Conservation (phyloP, 2,113 vertebrate species). For the Dipodomys spectabilis region DNA sequence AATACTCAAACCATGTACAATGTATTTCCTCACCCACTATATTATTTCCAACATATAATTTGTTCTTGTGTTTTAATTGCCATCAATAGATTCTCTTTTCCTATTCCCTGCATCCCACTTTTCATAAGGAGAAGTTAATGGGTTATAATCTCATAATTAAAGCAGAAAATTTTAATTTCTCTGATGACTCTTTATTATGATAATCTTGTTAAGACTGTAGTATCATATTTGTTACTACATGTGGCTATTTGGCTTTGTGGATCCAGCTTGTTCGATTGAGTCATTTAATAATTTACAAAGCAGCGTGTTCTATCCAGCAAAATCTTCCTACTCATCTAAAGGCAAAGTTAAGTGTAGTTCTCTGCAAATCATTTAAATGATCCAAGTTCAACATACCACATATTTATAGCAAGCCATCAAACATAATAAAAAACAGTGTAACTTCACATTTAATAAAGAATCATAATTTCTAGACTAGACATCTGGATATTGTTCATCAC, state of each 20-base stretch:
- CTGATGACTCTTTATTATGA: constrained; percentile 87
- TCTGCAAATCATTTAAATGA: constrained; percentile 78
- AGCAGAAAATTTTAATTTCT: constrained; percentile 89
- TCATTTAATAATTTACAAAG: constrained; percentile 84
- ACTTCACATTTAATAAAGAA: constrained; percentile 76
- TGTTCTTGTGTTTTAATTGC: constrained; percentile 76
- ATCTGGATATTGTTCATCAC: neutral
- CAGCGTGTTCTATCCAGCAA: constrained; percentile 68
- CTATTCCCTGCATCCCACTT: constrained; percentile 84
- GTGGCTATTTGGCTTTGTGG: constrained; percentile 82
- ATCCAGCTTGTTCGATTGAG: constrained; percentile 69
- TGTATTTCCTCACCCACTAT: constrained; percentile 18
- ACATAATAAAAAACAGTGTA: constrained; percentile 75
- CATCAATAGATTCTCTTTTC: constrained; percentile 78
- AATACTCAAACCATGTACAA: constrained; percentile 64
- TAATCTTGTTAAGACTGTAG: constrained; percentile 88
- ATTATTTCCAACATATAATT: constrained; percentile 67
- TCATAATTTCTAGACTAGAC: constrained; percentile 55
- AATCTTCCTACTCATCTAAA: constrained; percentile 76
- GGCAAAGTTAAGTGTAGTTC: constrained; percentile 78
- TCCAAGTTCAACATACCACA: constrained; percentile 55
- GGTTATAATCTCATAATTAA: constrained; percentile 90
- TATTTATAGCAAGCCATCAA: constrained; percentile 70
- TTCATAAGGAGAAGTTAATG: constrained; percentile 86
- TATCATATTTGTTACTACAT: constrained; percentile 82